Conservation (phyloP, 2,113 vertebrate species). For the Oreochromis niloticus region DNA sequence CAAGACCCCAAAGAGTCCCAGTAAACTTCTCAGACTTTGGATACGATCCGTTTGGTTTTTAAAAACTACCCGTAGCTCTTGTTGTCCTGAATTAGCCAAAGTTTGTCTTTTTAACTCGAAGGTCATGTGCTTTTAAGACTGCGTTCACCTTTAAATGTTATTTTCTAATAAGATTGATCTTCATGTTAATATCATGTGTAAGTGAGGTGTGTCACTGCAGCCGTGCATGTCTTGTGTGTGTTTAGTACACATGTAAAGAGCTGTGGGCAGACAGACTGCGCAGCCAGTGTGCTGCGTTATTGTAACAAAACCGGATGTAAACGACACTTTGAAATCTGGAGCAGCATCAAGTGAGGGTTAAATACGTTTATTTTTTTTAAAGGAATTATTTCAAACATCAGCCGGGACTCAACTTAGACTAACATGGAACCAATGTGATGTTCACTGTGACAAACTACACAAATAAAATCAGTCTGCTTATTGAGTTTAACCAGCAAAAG, state of each 20-base stretch:
- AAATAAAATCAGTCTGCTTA: not conserved
- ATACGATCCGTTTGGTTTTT: fast-evolving
- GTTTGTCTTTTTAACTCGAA: fast-evolving
- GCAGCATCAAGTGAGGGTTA: not conserved
- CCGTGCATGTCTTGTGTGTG: not conserved
- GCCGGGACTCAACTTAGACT: not conserved
- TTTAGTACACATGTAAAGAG: not conserved
- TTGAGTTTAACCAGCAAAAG: not conserved
- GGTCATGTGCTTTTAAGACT: not conserved
- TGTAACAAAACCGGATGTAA: not conserved
- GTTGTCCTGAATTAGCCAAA: not conserved
- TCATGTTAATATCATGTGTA: not conserved
- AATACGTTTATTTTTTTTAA: fast-evolving
- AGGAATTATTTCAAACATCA: not conserved
- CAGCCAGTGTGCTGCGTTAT: not conserved
- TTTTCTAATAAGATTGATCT: not conserved
- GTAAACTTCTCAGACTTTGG: not conserved
- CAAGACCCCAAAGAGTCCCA: not conserved
- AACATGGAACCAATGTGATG: not conserved
- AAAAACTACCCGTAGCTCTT: fast-evolving
- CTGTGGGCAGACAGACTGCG: not conserved
- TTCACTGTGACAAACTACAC: not conserved
- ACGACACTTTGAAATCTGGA: not conserved
- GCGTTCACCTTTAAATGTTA: not conserved
- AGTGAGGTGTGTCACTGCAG: fast-evolving